These are phyloP conservation scores for Ectemnius lituratus DNA, from an alignment of 2,888 invertebrate species.

Conservation along the genomic window DNA sequence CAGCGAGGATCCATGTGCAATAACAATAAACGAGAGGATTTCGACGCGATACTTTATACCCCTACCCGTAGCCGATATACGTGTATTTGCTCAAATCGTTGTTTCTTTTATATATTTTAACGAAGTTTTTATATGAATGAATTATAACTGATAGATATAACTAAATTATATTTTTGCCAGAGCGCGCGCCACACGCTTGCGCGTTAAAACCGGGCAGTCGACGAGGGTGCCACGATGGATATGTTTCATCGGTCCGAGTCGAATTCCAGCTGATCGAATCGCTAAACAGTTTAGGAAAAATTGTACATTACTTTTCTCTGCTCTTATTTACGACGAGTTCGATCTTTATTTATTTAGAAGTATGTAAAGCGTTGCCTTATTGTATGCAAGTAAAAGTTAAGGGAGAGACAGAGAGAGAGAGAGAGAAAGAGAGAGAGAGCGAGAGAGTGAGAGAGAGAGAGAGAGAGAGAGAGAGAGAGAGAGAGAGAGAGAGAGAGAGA, in stretches of 20 bases:
- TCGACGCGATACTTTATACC: constrained; percentile 60
- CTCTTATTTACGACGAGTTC: constrained; percentile 51
- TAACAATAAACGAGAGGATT: constrained; percentile 65
- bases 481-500: constrained; percentile 13
- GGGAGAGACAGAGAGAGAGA: constrained; percentile 2
- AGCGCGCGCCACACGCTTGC: constrained; percentile 49
- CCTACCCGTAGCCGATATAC: constrained; percentile 58
- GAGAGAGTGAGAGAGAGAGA: constrained; percentile 19
- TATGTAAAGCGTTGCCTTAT: constrained; percentile 68
- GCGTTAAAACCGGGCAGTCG: constrained; percentile 18
- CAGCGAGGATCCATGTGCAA: constrained; percentile 73
- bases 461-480: not conserved
- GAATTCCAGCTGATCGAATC: too few species aligned
- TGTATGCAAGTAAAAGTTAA: constrained; percentile 66
- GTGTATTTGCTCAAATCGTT: constrained; percentile 75
- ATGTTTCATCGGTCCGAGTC: not conserved
- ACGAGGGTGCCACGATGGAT: constrained; percentile 33
- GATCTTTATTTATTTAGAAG: constrained; percentile 71
- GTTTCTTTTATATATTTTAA: constrained; percentile 76
- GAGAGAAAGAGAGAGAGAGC: constrained; percentile 4
- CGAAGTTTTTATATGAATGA: constrained; percentile 71
- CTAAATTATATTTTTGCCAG: constrained; percentile 76
- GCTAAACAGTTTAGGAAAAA: constrained; percentile 41
- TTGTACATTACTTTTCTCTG: constrained; percentile 63
- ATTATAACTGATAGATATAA: constrained; percentile 65